These are phyloP conservation scores for Gastrophryne carolinensis DNA, from an alignment of 2,797 vertebrate species.

Conservation along the genomic window DNA sequence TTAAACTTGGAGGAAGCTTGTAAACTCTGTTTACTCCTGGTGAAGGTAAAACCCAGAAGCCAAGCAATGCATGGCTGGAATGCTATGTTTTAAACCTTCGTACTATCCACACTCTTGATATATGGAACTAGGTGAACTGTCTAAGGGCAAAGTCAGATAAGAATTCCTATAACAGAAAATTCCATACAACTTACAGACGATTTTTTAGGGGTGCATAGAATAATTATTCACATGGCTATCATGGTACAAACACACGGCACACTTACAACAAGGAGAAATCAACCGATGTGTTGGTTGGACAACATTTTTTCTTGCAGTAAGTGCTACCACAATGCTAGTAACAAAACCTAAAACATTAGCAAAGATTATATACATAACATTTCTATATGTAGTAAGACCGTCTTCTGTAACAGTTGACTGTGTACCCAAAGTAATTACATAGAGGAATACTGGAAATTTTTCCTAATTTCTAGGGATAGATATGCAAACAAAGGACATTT, in stretches of 20 bases:
- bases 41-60: neutral
- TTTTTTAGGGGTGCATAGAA: neutral
- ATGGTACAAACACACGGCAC: conserved; percentile 16
- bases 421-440: too few relatives aligned
- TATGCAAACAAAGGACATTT: too few relatives aligned
- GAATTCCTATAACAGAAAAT: neutral
- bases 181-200: neutral
- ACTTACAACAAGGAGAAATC: conserved; percentile 46
- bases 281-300: conserved; percentile 16
- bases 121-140: too few relatives aligned
- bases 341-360: conserved; percentile 30
- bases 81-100: too few relatives aligned
- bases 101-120: too few relatives aligned
- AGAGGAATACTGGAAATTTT: too few relatives aligned
- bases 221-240: neutral
- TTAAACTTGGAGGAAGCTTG: neutral
- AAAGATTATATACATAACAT: conserved; percentile 36
- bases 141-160: neutral
- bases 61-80: neutral
- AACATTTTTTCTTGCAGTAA: conserved; percentile 27
- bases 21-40: neutral
- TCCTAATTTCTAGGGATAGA: too few relatives aligned
- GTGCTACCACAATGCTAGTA: conserved; percentile 27
- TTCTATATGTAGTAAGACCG: conserved; percentile 50
- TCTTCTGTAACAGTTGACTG: too few relatives aligned